These are phyloP conservation scores for Zapus hudsonius DNA, from an alignment of 2,113 vertebrate species.

Conservation along the genomic window DNA sequence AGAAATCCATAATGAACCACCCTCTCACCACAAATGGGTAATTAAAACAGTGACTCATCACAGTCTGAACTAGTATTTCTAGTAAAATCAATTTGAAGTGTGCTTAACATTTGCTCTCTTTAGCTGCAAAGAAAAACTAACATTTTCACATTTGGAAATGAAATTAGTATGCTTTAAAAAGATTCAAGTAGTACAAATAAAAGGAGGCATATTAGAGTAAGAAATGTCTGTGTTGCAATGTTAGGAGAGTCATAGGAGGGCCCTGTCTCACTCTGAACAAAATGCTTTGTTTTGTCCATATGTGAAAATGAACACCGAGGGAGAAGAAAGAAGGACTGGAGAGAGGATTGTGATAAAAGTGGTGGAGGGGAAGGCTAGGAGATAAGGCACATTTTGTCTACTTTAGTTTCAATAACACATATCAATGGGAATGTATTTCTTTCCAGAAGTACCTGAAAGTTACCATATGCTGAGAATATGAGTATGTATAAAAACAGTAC, in stretches of 20 bases:
- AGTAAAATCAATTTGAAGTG: constrained; percentile 77
- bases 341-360: constrained; percentile 55
- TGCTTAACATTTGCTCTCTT: constrained; percentile 72
- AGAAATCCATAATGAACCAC: constrained; percentile 80
- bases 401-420: constrained; percentile 52
- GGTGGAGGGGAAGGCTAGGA: neutral
- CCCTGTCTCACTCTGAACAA: constrained; percentile 22
- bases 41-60: constrained; percentile 86
- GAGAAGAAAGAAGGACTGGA: constrained; percentile 21
- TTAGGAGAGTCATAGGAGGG: constrained; percentile 30
- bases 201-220: neutral
- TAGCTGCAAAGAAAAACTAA: constrained; percentile 65
- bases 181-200: constrained; percentile 40
- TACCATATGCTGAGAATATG: neutral
- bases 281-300: constrained; percentile 43
- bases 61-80: constrained; percentile 82
- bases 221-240: neutral
- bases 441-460: constrained; percentile 47
- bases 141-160: neutral
- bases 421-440: constrained; percentile 1
- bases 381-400: constrained; percentile 22
- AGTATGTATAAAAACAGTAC: neutral
- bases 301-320: constrained; percentile 51
- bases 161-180: constrained; percentile 28
- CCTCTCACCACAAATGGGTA: constrained; percentile 82